Evolutionary conservation across 2,797 vertebrate species (phyloP), one percentile per base, ranked within the genome.

Genomic region (Distichodus sexfasciatus): DNA sequence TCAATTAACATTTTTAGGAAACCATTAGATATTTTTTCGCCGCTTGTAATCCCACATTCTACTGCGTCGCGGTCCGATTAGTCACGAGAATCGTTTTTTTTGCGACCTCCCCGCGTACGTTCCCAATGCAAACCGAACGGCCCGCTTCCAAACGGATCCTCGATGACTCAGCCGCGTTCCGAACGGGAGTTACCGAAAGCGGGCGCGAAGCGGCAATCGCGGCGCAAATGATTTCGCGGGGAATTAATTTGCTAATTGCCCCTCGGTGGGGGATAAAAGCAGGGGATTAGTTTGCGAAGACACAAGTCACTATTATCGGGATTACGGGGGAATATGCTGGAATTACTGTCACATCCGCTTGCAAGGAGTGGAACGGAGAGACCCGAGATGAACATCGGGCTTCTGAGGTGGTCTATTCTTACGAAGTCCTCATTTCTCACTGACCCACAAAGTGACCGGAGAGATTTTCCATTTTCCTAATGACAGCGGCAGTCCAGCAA

Each of bases 191-290:
- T 46, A 70, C 46, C 59, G 19, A 38, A 50, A 62, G 55, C 24
- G 54, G 59, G 43, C 26, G 38, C 33, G 47, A 31, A 36, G 33
- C 1, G 3, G 47, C 23, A 57, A 15, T 19, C 46, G 50, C 43
- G 50, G 58, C 60, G 50, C 58, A 73, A 55, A 79, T 77, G 19
- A 71, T 80, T 78, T 73, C 51, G n/a, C 50, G 74, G 74, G 74
- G 74, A 81, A 80, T 83, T 78, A 70, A 80, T 82, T 79, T 75
- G 71, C 76, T 82, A 85, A 82, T 80, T 77, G 78, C 74, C 81
- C 68, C 61, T 82, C 53, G 64, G 77, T 81, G 71, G 47, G n/a
- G 74, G 48, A 72, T 78, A 78, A 80, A 79, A 60, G 40, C 58
- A 55, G 19, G 71, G 78, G 80, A 81, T 78, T 77, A 76, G 74